Base-by-base conservation (phyloP, 2,888 invertebrate genomes). In the Lordiphosa andalusiaca region DNA sequence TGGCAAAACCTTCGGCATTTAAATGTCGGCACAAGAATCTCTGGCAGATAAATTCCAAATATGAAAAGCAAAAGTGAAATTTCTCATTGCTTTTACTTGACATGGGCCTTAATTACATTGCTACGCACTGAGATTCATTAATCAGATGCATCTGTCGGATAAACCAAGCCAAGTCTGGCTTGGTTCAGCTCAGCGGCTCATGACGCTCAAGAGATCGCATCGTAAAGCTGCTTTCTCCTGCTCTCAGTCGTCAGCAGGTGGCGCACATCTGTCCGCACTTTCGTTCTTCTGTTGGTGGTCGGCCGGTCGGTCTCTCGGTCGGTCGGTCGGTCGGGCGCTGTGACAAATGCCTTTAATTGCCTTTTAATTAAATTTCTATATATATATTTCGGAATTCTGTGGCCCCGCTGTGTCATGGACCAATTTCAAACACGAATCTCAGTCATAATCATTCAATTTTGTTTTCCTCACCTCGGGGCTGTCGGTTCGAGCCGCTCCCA, bases 141-240 rank as follows among this genome's bases (percentile, higher is more conserved):
- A 84, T 84, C 84, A 84, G 80, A 82, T 82, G 80, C 80, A 80
- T 78, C 82, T 84, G 82, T 82, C 78, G 82, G 78, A 84, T 82
- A 84, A 82, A 69, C 67, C 25, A n/a, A 47, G 47, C 35, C 35
- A 47, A 36, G 25, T 30, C 35, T 25, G 19, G 33, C 5, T n/a
- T n/a, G 21, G 30, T 37, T 19, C 19, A 42, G 50, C 39, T 56
- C 75, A 75, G 67, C 80, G 75, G 51, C 75, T 66, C 71, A 71
- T 71, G 71, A 71, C 71, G 74, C 51, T 37, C 23, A 62, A 54
- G 53, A 70, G 60, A 73, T 71, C 60, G 64, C 74, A 51, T 44
- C 36, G 19, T 38, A 41, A 30, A 21, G 23, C 49, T 44, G 63
- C 62, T 63, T 57, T 58, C 60, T 67, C 16, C 38, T 25, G 39